These are phyloP conservation scores for Camponotus vicinus DNA, from an alignment of 1,140 invertebrate genomes.

Conservation along the genomic window DNA sequence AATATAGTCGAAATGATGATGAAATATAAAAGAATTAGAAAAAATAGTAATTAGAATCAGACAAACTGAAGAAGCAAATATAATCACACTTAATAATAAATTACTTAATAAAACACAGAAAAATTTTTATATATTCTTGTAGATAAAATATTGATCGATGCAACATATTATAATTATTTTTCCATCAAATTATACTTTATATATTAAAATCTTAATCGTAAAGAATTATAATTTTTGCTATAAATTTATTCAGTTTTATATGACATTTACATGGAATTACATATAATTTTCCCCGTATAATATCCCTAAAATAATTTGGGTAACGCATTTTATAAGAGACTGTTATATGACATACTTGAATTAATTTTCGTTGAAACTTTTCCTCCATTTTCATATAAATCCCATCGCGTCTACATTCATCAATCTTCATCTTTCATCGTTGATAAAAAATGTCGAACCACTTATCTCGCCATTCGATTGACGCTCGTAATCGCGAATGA, in stretches of 20 bases:
- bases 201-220: neutral
- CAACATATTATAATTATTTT: neutral
- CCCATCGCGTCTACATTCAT: conserved; percentile 19
- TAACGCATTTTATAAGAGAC: neutral
- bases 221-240: no score
- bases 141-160: neutral
- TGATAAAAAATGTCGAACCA: conserved; percentile 47
- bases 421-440: conserved; percentile 60
- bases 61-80: neutral
- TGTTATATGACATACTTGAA: conserved; percentile 1
- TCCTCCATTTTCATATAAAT: neutral
- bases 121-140: neutral
- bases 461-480: conserved; percentile 35
- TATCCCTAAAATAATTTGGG: conserved; percentile 11
- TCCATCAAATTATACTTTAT: neutral
- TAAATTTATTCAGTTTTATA: conserved; percentile 1
- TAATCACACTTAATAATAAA: neutral
- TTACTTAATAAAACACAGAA: neutral
- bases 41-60: neutral
- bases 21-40: neutral
- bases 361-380: conserved; percentile 25
- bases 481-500: neutral
- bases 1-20: neutral
- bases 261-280: neutral
- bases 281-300: conserved; percentile 9